Percentiles rank a stretch among this genome's conserved stretches.
Evolutionary conservation across 1,140 invertebrate species (phyloP).

Genomic region (Ceratina japonica): DNA sequence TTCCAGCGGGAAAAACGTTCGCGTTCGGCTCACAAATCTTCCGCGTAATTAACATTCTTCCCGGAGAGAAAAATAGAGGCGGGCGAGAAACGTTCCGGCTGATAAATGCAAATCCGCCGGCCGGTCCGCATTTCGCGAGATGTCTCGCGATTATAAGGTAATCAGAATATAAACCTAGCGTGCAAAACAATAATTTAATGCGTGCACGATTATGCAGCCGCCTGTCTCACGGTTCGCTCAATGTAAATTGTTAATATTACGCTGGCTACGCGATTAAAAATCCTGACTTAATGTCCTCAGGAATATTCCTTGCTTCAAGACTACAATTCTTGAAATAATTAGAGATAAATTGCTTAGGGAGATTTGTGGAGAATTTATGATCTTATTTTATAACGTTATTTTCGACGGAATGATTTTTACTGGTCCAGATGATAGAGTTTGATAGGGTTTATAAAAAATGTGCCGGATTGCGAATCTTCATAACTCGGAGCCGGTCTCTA

Average conservation of each 20-base stretch:
- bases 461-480: constrained; percentile 55
- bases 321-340: too few relatives aligned
- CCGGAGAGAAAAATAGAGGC: not conserved
- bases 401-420: too few relatives aligned
- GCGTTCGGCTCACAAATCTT: constrained; percentile 37
- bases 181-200: constrained; percentile 60
- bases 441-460: constrained; percentile 63
- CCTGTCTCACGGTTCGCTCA: not conserved
- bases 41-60: constrained; percentile 46
- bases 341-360: too few relatives aligned
- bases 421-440: constrained; percentile 25
- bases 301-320: too few relatives aligned
- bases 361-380: too few relatives aligned
- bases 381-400: too few relatives aligned
- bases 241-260: constrained; percentile 56
- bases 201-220: constrained; percentile 22
- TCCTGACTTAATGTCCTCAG: too few relatives aligned
- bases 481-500: constrained; percentile 49
- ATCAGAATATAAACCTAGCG: constrained; percentile 49
- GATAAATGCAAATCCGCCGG: constrained; percentile 45
- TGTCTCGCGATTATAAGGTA: constrained; percentile 54
- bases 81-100: constrained; percentile 15
- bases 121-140: constrained; percentile 27
- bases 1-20: constrained; percentile 2
- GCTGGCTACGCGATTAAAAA: not conserved